A percentile compares a stretch with the other conserved stretches of the same genome.
phyloP scores from a whole-genome alignment of 1,140 invertebrate species.

The Drosophila sp. region DNA sequence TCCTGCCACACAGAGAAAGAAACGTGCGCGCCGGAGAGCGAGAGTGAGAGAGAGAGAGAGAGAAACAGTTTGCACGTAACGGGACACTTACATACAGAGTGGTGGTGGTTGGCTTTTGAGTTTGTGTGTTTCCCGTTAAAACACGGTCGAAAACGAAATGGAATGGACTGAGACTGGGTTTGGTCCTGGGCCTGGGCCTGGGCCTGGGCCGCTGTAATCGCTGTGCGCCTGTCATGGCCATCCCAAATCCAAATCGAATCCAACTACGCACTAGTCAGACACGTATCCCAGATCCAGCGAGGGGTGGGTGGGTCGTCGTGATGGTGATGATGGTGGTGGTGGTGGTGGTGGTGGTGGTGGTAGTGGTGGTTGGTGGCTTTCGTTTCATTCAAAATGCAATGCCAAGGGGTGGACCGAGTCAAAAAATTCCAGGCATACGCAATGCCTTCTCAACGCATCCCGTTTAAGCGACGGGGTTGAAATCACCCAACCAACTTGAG shows the following conservation, averaged over 20 bases:
- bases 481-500: constrained; percentile 46
- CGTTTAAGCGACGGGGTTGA: constrained; percentile 50
- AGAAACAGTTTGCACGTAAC: constrained; percentile 23
- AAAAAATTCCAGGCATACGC: constrained; percentile 38
- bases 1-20: constrained; percentile 31
- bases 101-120: constrained; percentile 9
- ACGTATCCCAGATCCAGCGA: neutral
- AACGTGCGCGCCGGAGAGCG: constrained; percentile 15
- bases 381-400: neutral
- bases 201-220: constrained; percentile 11
- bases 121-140: constrained; percentile 6
- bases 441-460: constrained; percentile 30
- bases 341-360: constrained; percentile 14
- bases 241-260: constrained; percentile 59
- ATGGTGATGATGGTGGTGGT: neutral
- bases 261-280: constrained; percentile 44
- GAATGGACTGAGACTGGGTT: no score
- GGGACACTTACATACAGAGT: constrained; percentile 36
- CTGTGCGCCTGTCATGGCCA: constrained; percentile 28
- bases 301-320: constrained; percentile 33
- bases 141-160: neutral
- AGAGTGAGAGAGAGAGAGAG: constrained; percentile 3
- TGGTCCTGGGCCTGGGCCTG: no score
- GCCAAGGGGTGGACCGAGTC: constrained; percentile 32
- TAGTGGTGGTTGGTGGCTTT: constrained; percentile 49